Percentiles rank a stretch among this genome's conserved stretches.
Conservation (phyloP, 2,113 vertebrate genomes). For the Solea solea region DNA sequence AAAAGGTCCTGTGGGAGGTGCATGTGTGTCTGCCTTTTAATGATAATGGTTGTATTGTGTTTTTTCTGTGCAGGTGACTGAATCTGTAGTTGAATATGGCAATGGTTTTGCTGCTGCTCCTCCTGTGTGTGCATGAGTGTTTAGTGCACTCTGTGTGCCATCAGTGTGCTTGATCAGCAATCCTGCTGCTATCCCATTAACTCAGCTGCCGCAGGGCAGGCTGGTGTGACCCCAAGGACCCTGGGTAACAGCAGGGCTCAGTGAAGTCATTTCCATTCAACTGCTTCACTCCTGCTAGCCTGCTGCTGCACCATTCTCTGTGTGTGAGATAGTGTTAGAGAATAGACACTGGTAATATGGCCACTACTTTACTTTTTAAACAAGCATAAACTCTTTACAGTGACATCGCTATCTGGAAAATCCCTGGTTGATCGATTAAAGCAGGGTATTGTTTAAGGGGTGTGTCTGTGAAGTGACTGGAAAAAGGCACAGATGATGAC, state of each 20-base stretch:
- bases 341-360: too few relatives aligned
- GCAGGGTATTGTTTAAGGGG: too few relatives aligned
- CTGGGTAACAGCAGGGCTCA: slow-evolving; percentile 63
- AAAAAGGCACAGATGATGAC: too few relatives aligned
- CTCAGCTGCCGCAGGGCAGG: slow-evolving; percentile 61
- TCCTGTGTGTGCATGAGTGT: slow-evolving; percentile 30
- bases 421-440: not conserved
- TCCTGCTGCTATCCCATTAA: slow-evolving; percentile 73
- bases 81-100: slow-evolving; percentile 26
- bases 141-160: slow-evolving; percentile 37
- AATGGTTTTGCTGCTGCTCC: slow-evolving; percentile 12
- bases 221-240: slow-evolving; percentile 64
- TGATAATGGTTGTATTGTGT: slow-evolving; percentile 13
- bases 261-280: slow-evolving; percentile 69
- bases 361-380: too few relatives aligned
- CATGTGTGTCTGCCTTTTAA: slow-evolving; percentile 11
- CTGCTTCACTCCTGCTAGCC: slow-evolving; percentile 36
- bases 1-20: slow-evolving; percentile 14
- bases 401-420: not conserved
- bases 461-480: too few relatives aligned
- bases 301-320: slow-evolving; percentile 27
- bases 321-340: slow-evolving; percentile 4
- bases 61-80: slow-evolving; percentile 12
- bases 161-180: slow-evolving; percentile 71
- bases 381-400: not conserved